Evolutionary conservation across 2,888 invertebrate species (phyloP).

Genomic region (Catonia carolina): DNA sequence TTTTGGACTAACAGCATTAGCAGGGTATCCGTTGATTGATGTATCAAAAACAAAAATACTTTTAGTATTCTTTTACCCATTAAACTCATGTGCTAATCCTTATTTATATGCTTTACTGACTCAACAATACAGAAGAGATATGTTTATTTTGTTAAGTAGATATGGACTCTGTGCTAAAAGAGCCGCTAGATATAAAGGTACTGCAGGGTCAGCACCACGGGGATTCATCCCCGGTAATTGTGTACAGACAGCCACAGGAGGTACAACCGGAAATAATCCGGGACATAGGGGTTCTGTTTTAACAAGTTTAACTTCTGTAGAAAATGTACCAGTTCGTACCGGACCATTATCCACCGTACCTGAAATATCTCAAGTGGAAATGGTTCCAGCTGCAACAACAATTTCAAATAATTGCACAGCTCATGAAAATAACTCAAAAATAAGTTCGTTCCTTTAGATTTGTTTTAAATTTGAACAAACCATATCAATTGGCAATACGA

Average conservation of each 20-base stretch:
- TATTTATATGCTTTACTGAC: conserved; percentile 61
- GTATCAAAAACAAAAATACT: conserved; percentile 50
- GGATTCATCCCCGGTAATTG: conserved; percentile 34
- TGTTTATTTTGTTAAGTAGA: conserved; percentile 48
- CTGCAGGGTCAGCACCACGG: conserved; percentile 42
- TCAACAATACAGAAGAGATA: conserved; percentile 56
- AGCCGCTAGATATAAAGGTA: conserved; percentile 45
- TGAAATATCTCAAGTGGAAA: not conserved
- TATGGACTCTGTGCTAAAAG: conserved; percentile 45
- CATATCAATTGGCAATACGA: too few relatives aligned
- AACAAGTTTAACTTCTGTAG: conserved; percentile 43
- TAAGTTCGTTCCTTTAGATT: too few relatives aligned
- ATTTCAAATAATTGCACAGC: not conserved
- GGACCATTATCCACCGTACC: not conserved
- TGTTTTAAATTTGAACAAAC: too few relatives aligned
- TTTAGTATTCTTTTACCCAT: conserved; percentile 60
- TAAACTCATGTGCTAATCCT: conserved; percentile 63
- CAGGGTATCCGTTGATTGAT: conserved; percentile 55
- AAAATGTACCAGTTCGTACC: conserved; percentile 27
- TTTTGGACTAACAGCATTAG: conserved; percentile 56
- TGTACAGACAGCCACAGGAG: conserved; percentile 44
- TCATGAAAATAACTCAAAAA: too few relatives aligned
- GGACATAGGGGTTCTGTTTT: conserved; percentile 41
- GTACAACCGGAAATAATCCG: conserved; percentile 32
- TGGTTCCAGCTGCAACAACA: not conserved